Conservation (phyloP, 2,113 vertebrate species). For the Otocyon megalotis region DNA sequence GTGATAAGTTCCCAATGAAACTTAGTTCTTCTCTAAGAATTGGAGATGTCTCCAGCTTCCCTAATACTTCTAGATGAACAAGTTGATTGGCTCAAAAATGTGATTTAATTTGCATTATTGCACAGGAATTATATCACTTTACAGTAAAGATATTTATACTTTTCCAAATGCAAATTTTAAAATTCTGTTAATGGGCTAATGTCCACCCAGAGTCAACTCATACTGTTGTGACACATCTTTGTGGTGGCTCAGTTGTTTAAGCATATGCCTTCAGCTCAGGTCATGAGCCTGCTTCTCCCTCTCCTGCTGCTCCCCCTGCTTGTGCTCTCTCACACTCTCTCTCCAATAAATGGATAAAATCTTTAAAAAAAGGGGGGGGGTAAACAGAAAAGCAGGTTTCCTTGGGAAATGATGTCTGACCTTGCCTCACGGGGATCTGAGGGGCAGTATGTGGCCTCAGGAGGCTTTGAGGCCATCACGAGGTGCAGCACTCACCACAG, state of each 20-base stretch:
- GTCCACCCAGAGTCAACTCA: neutral
- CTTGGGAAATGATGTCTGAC: neutral
- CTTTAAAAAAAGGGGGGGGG: no score
- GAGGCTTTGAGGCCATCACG: neutral
- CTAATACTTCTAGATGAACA: neutral
- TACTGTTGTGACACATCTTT: neutral
- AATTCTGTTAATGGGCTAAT: neutral
- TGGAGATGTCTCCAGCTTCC: neutral
- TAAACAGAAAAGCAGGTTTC: neutral
- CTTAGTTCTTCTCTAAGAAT: neutral
- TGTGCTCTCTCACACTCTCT: no score
- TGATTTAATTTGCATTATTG: neutral
- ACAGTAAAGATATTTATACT: neutral
- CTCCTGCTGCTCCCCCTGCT: no score
- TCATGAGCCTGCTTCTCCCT: no score
- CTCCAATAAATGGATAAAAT: no score
- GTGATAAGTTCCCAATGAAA: neutral
- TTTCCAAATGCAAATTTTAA: conserved; percentile 31
- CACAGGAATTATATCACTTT: neutral
- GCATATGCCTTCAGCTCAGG: no score
- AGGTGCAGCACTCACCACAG: neutral
- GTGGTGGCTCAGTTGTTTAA: no score
- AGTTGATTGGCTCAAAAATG: neutral
- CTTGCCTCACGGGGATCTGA: neutral
- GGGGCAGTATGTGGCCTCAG: rapidly evolving